These are phyloP conservation scores for Labrus mixtus DNA, from an alignment of 2,113 vertebrate species.

Conservation along the genomic window DNA sequence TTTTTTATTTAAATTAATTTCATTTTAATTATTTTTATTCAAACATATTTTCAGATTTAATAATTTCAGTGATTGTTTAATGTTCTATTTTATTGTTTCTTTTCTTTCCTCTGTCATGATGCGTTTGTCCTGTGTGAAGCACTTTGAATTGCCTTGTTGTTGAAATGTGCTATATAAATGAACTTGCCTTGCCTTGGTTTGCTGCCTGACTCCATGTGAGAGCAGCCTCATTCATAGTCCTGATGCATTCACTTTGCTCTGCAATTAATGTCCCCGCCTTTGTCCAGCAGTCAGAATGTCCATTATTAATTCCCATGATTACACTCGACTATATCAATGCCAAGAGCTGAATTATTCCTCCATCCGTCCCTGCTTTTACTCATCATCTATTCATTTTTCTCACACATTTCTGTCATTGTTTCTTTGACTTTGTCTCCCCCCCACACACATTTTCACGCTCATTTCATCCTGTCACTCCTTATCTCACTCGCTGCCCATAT, in stretches of 20 bases:
- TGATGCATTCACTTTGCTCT: background rate
- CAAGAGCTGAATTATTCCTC: background rate
- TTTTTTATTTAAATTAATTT: too few species aligned
- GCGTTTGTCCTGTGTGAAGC: too few species aligned
- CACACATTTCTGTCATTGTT: background rate
- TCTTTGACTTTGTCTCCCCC: background rate
- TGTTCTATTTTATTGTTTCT: too few species aligned
- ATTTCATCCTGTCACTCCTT: conserved; percentile 14
- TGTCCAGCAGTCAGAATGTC: background rate
- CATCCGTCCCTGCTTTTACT: conserved; percentile 5
- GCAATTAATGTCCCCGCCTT: background rate
- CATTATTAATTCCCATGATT: conserved; percentile 1
- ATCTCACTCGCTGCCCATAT: conserved; percentile 27
- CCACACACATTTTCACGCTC: conserved; percentile 3
- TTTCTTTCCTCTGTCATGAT: too few species aligned
- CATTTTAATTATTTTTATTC: too few species aligned
- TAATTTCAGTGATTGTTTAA: too few species aligned
- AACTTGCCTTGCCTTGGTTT: too few species aligned
- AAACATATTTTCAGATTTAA: too few species aligned
- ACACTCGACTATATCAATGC: background rate
- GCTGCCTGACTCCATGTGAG: background rate
- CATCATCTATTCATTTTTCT: conserved; percentile 17
- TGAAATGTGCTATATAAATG: too few species aligned
- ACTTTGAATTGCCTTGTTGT: too few species aligned
- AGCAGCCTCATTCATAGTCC: background rate